Base-by-base conservation (phyloP, 1,140 invertebrate genomes). In the Homalodisca vitripennis region DNA sequence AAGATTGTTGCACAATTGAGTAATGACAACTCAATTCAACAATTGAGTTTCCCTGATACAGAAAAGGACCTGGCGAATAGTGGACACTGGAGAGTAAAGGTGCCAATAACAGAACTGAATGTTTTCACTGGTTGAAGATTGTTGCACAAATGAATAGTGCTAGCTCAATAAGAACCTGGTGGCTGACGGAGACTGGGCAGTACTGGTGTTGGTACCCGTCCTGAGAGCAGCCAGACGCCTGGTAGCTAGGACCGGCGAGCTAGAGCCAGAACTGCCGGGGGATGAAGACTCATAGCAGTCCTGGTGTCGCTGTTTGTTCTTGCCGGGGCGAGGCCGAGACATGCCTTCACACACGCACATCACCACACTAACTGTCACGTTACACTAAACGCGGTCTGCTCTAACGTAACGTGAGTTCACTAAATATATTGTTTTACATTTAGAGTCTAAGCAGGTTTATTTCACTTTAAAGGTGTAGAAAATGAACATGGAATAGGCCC, bases 251-350 rank as follows among this genome's bases (percentile, higher is more conserved):
- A 46, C 41, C 13, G 63, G 63, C 10, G 63, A 66, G 34, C 41
- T 66, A 1, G 63, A 26, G 32, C 63, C 63, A 12, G 63, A 66
- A 26, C 32, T 46, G 30, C 63, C 63, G 22, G 63, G n/a, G 17
- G 63, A 66, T n/a, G 63, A 66, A 1, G 63, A 66, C 20, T 66
- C 63, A 24, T 66, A 66, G 22, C 63, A 66, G 26, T 66, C 63
- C 27, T 47, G n/a, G 41, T 66, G 63, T 47, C 63, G 17, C 32
- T 32, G 12, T 24, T 66, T 66, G 41, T 66, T 66, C 10, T 31
- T 66, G 24, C 63, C 63, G 22, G 55, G 55, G 6, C 55, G 55
- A 22, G 55, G 55, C 24, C 55, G 55, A 13, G 55, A 60, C 55
- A 60, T 60, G 6, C 6, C 34, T 3, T 27, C 26, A 60, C 55